A percentile compares a stretch with the other conserved stretches of the same genome.
Evolutionary conservation across 2,888 invertebrate genomes (phyloP).

Genomic region (Sympetrum striolatum): DNA sequence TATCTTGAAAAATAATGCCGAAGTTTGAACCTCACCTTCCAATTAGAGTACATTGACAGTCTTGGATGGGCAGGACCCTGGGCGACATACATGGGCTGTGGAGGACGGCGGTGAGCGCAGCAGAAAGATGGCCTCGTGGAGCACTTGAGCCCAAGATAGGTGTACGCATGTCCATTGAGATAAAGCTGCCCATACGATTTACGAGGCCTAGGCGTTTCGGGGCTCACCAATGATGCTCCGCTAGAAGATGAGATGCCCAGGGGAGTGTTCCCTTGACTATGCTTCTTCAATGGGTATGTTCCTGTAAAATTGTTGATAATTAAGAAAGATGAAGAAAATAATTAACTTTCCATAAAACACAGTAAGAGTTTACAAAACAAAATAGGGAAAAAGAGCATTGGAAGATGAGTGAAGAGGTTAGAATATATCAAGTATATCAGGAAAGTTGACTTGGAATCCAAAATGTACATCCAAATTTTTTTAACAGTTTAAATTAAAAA

Average conservation of each 20-base stretch:
- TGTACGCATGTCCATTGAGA: constrained; percentile 90
- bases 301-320: background rate
- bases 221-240: constrained; percentile 84
- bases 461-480: too few relatives aligned
- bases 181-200: constrained; percentile 90
- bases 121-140: constrained; percentile 92
- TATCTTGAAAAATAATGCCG: background rate
- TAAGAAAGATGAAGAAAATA: background rate
- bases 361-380: too few relatives aligned
- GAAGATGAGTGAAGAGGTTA: too few relatives aligned
- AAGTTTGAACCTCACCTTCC: constrained; percentile 69
- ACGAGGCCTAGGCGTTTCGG: constrained; percentile 88
- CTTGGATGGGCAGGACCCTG: constrained; percentile 79
- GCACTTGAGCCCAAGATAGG: constrained; percentile 88
- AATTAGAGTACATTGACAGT: constrained; percentile 96
- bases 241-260: constrained; percentile 66
- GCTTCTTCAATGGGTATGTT: constrained; percentile 39
- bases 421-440: too few relatives aligned
- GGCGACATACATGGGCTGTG: constrained; percentile 88
- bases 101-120: constrained; percentile 80
- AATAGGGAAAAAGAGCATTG: too few relatives aligned
- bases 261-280: constrained; percentile 76
- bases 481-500: too few relatives aligned
- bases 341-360: too few relatives aligned
- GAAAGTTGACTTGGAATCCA: too few relatives aligned